These are phyloP conservation scores for Peucedramus taeniatus DNA, from an alignment of 2,113 vertebrate genomes.

Conservation along the genomic window DNA sequence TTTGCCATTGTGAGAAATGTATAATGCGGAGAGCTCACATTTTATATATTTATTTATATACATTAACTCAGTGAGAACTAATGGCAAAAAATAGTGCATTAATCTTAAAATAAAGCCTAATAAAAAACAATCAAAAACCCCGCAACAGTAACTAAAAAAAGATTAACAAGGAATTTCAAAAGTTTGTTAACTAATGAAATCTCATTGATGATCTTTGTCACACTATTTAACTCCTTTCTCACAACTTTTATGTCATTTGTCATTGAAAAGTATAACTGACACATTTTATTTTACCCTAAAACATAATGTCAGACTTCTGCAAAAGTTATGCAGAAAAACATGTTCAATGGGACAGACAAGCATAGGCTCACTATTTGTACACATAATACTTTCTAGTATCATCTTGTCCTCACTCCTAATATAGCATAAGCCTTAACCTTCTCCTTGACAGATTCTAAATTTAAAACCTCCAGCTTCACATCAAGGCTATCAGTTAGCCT, in stretches of 20 bases:
- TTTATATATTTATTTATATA: background rate
- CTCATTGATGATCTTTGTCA: background rate
- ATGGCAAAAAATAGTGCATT: background rate
- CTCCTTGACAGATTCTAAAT: constrained; percentile 38
- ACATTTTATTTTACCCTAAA: background rate
- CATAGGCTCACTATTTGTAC: background rate
- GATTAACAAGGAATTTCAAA: background rate
- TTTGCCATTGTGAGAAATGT: background rate
- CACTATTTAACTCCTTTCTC: background rate
- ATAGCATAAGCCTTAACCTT: constrained; percentile 35
- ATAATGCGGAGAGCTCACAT: background rate
- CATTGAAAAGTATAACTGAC: background rate
- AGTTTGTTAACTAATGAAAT: background rate
- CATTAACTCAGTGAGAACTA: background rate
- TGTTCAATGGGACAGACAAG: background rate
- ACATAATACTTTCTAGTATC: background rate
- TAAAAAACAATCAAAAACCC: fast-evolving
- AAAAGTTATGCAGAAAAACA: background rate
- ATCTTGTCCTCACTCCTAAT: background rate
- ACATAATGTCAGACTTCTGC: background rate
- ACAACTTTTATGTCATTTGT: background rate
- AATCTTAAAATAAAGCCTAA: background rate
- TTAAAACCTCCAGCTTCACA: background rate
- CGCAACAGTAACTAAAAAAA: background rate
- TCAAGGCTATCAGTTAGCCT: constrained; percentile 30